Percentiles rank a stretch among this genome's conserved stretches.
phyloP scores from a whole-genome alignment of 2,888 invertebrate genomes.

The Molorchus minor region DNA sequence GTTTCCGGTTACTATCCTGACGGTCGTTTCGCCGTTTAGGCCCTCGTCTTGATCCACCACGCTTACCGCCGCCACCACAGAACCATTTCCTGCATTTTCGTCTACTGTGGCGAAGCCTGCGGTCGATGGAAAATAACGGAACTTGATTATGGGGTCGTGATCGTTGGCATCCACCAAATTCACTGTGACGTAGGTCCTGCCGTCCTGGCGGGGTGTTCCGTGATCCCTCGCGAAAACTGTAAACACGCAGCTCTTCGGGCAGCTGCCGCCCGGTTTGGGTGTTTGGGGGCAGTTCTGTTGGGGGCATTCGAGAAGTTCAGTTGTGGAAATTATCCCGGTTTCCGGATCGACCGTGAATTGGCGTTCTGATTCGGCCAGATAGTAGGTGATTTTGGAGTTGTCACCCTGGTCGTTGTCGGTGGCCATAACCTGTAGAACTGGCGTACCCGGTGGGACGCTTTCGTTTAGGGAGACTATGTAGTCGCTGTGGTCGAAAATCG shows the following conservation, averaged over 20 bases:
- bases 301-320: conserved; percentile 81
- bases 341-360: conserved; percentile 94
- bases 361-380: conserved; percentile 82
- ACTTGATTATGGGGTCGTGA: conserved; percentile 90
- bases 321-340: conserved; percentile 88
- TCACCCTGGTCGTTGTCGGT: conserved; percentile 93
- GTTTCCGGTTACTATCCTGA: conserved; percentile 88
- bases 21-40: conserved; percentile 86
- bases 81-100: conserved; percentile 90
- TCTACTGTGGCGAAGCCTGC: conserved; percentile 91
- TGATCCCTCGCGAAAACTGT: conserved; percentile 94
- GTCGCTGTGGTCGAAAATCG: conserved; percentile 94
- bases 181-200: conserved; percentile 91
- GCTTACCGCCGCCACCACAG: conserved; percentile 92
- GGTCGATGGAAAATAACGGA: conserved; percentile 85
- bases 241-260: conserved; percentile 93
- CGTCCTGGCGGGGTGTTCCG: conserved; percentile 90
- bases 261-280: conserved; percentile 65
- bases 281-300: conserved; percentile 82
- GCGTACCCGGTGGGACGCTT: conserved; percentile 89
- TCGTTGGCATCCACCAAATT: conserved; percentile 93
- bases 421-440: conserved; percentile 90
- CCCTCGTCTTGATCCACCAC: conserved; percentile 94
- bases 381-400: conserved; percentile 92
- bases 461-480: conserved; percentile 93